Conservation (phyloP, 30 jellyfish, hydroid and myxozoan genomes). For the Turritopsis dohrnii region DNA sequence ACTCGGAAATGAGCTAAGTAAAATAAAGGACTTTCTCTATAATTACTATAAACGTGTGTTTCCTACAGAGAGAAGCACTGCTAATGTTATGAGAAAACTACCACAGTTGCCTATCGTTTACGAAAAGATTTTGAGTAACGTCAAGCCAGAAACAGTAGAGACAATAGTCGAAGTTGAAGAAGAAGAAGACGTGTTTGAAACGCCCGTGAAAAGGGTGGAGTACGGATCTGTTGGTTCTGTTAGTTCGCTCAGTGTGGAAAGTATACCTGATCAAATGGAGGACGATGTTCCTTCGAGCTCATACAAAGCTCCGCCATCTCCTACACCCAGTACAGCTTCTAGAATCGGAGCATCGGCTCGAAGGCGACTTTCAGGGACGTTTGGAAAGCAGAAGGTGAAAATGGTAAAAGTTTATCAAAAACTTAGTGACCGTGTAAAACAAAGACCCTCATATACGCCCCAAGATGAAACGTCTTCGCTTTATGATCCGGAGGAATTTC, state of each 20-base stretch:
- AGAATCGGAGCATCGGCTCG: conserved; percentile 5
- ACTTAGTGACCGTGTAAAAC: conserved; percentile 34
- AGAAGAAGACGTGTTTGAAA: conserved; percentile 19
- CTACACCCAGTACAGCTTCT: not conserved
- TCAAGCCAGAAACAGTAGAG: conserved; percentile 31
- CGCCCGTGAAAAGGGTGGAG: not conserved
- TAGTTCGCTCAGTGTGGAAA: not conserved
- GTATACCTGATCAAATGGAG: conserved; percentile 2
- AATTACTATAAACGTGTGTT: conserved; percentile 63
- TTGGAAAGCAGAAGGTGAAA: conserved; percentile 33
- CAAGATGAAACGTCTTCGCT: not conserved
- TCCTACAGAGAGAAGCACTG: conserved; percentile 67
- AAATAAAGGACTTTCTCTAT: conserved; percentile 61
- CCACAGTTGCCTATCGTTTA: conserved; percentile 37
- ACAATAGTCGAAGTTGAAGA: conserved; percentile 23
- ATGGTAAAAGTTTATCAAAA: conserved; percentile 27
- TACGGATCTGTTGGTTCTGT: not conserved
- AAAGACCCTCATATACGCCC: conserved; percentile 1
- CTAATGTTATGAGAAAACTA: conserved; percentile 34
- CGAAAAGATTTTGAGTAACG: conserved; percentile 16
- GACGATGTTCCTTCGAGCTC: not conserved
- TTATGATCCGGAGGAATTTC: not conserved
- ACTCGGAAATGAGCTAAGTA: conserved; percentile 54
- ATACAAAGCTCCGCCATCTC: not conserved
- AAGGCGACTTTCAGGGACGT: not conserved